phyloP scores from a whole-genome alignment of 2,888 invertebrate species.

The Pachymerium ferrugineum region DNA sequence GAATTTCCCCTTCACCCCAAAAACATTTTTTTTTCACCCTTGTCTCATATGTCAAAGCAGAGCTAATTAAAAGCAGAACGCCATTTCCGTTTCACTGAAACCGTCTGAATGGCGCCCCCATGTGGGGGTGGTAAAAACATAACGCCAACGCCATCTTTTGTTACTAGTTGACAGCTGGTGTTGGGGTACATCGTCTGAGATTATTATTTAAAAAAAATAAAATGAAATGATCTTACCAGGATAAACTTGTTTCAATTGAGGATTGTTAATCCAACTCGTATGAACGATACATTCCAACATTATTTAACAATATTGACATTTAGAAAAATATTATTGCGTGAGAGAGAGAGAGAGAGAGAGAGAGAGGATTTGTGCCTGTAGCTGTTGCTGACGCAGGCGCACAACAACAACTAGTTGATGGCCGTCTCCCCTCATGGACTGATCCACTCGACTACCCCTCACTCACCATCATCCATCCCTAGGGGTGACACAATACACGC shows the following conservation, averaged over 20 bases:
- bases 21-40: neutral
- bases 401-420: neutral
- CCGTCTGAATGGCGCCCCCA: neutral
- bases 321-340: no score
- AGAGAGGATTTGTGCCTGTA: neutral
- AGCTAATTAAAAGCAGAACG: neutral
- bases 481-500: neutral
- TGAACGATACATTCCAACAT: constrained; percentile 82
- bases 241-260: constrained; percentile 65
- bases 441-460: neutral
- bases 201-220: no score
- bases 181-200: neutral
- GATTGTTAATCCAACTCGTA: constrained; percentile 69
- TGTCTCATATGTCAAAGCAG: neutral
- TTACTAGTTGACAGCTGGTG: neutral
- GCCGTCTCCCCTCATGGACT: neutral
- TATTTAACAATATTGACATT: no score
- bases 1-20: neutral
- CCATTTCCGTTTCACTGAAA: neutral
- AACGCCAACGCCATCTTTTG: no score
- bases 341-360: no score
- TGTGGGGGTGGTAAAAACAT: neutral
- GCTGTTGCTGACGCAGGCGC: constrained; percentile 1
- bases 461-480: neutral
- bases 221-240: constrained; percentile 65